Conservation (phyloP, 2,797 vertebrate species). For the Eleutherodactylus coqui region DNA sequence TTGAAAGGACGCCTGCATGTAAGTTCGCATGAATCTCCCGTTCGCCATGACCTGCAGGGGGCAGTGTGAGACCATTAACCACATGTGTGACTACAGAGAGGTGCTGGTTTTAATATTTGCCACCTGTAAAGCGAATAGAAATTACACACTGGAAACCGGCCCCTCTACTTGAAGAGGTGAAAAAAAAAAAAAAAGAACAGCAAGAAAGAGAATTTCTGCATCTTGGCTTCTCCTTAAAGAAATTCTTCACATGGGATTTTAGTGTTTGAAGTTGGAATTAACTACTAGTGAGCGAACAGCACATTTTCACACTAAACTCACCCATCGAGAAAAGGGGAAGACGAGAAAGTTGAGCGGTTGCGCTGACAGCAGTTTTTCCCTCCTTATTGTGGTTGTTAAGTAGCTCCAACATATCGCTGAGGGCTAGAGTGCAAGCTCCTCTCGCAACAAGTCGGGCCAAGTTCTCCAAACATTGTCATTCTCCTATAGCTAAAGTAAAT, state of each 20-base stretch:
- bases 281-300: constrained; percentile 62
- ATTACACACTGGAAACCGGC: constrained; percentile 61
- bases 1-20: neutral
- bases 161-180: constrained; percentile 63
- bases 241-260: constrained; percentile 61
- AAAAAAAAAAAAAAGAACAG: constrained; percentile 65
- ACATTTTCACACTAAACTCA: constrained; percentile 63
- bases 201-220: constrained; percentile 58
- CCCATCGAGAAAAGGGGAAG: constrained; percentile 55
- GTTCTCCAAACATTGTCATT: constrained; percentile 52
- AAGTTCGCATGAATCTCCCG: neutral
- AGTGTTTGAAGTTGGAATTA: constrained; percentile 61
- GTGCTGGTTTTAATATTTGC: constrained; percentile 62
- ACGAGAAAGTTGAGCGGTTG: constrained; percentile 62
- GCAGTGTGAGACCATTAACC: constrained; percentile 79
- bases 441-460: constrained; percentile 52
- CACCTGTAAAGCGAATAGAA: constrained; percentile 70
- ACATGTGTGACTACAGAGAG: constrained; percentile 4
- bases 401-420: constrained; percentile 37
- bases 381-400: constrained; percentile 34
- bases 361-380: constrained; percentile 62
- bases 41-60: constrained; percentile 76
- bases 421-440: constrained; percentile 48
- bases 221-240: constrained; percentile 67
- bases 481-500: constrained; percentile 56